Evolutionary conservation across 1,140 invertebrate species (phyloP), one percentile per base, ranked within the genome.

Genomic region (Drosophila nigromelanica): DNA sequence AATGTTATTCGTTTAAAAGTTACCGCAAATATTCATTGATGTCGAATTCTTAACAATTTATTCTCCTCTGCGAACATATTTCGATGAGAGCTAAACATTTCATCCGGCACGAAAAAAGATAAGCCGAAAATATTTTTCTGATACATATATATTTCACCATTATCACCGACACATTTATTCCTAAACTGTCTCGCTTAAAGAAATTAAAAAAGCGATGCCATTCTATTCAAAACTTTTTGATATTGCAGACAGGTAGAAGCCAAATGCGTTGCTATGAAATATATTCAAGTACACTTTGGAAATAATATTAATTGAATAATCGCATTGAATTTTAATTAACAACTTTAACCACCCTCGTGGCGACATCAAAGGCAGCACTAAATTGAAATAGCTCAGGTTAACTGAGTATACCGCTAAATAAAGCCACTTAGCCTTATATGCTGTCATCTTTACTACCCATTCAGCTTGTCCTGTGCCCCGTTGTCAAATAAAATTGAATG

Each of bases 401-500:
- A 55, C 14, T 18, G 14, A 43, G 8, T 15, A 33, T 45, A 55
- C 42, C 42, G 37, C 66, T 15, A 74, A 70, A 74, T 70, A 76
- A 76, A 76, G 68, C 68, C 68, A 76, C 54, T 76, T 76, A 55
- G 42, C 55, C 12, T 33, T 33, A 14, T 62, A 42, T 37, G 48
- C 37, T 51, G 48, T 48, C 64, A 55, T n/a, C 42, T 24, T 14
- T 5, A 27, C 18, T 42, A 24, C 18, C 48, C 10, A 8, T 10
- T 11, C 66, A 11, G 14, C 10, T 37, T 12, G 12, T 18, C 8
- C 10, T 10, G 1, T 10, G 35, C 10, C 61, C 27, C 37, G 40
- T 68, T 68, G 76, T 63, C 62, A 73, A 60, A 75, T 60, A 45
- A 73, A 82, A 86, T 86, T 86, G 82, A 82, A 89, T 87, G 83